phyloP scores from a whole-genome alignment of 2,113 vertebrate species.

The Nothobranchius furzeri region DNA sequence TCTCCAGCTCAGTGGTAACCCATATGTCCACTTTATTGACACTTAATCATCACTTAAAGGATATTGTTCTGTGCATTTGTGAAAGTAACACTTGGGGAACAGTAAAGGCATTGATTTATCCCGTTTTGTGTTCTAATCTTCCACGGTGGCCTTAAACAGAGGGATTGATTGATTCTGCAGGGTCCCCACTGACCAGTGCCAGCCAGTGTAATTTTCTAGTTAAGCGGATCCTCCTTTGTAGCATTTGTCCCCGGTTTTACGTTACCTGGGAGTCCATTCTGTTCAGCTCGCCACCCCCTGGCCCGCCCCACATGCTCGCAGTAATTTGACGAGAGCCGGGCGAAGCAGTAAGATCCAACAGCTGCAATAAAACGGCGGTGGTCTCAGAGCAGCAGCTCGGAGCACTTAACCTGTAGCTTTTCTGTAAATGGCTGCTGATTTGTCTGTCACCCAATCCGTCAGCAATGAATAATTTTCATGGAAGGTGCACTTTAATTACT shows the following conservation, averaged over 20 bases:
- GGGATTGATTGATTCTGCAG: slow-evolving; percentile 79
- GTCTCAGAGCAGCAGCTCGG: slow-evolving; percentile 77
- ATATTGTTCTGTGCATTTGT: slow-evolving; percentile 78
- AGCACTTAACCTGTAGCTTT: slow-evolving; percentile 93
- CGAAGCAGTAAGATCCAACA: slow-evolving; percentile 79
- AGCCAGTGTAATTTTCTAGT: slow-evolving; percentile 76
- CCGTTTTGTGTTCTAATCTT: slow-evolving; percentile 78
- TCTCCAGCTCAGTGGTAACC: slow-evolving; percentile 68
- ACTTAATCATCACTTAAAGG: slow-evolving; percentile 81
- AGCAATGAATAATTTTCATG: slow-evolving; percentile 99
- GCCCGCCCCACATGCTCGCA: slow-evolving; percentile 61
- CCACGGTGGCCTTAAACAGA: slow-evolving; percentile 77
- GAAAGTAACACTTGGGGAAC: slow-evolving; percentile 84
- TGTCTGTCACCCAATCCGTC: slow-evolving; percentile 97
- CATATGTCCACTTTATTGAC: slow-evolving; percentile 81
- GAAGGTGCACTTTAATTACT: slow-evolving; percentile 99
- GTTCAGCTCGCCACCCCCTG: slow-evolving; percentile 19
- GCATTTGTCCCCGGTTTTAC: slow-evolving; percentile 84
- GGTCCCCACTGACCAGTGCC: slow-evolving; percentile 78
- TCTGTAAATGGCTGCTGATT: slow-evolving; percentile 92
- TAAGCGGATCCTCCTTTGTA: slow-evolving; percentile 84
- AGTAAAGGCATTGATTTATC: slow-evolving; percentile 90
- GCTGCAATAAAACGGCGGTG: slow-evolving; percentile 74
- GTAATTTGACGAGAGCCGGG: slow-evolving; percentile 77
- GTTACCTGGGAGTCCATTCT: slow-evolving; percentile 81